Evolutionary conservation across 2,797 vertebrate species (phyloP).

Genomic region (Gymnoscopelus microlampas): DNA sequence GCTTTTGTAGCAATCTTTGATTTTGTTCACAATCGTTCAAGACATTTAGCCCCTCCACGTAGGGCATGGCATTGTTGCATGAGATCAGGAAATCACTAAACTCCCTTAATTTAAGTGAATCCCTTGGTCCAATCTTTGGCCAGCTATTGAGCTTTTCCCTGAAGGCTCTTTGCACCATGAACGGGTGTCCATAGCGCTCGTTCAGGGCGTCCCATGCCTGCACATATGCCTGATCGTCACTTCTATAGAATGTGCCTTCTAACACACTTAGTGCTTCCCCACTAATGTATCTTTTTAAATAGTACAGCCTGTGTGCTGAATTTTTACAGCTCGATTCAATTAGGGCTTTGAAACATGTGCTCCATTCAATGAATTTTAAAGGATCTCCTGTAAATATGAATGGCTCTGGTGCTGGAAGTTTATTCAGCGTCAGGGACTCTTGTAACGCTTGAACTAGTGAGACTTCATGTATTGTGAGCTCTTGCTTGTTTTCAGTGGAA

Average conservation of each 20-base stretch:
- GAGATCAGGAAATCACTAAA: constrained; percentile 36
- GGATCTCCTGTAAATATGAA: constrained; percentile 27
- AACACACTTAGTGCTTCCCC: constrained; percentile 32
- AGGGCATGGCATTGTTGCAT: constrained; percentile 35
- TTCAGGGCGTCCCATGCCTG: constrained; percentile 38
- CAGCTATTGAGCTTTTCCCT: constrained; percentile 23
- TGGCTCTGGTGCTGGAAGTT: constrained; percentile 32
- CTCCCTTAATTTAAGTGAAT: constrained; percentile 32
- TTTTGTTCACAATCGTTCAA: constrained; percentile 38
- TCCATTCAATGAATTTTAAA: constrained; percentile 32
- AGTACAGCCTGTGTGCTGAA: constrained; percentile 26
- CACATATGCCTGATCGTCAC: constrained; percentile 29
- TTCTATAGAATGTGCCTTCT: constrained; percentile 38
- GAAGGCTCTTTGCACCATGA: neutral
- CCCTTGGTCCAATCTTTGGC: constrained; percentile 32
- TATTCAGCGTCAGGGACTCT: constrained; percentile 21
- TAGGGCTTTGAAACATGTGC: constrained; percentile 37
- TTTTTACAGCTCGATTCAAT: constrained; percentile 34
- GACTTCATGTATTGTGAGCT: neutral
- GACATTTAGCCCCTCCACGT: constrained; percentile 24
- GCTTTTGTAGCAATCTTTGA: constrained; percentile 28
- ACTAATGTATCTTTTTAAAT: constrained; percentile 32
- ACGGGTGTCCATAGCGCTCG: constrained; percentile 32
- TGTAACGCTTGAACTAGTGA: constrained; percentile 22
- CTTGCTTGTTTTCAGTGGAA: constrained; percentile 19